Evolutionary conservation across 1,140 invertebrate genomes (phyloP), one percentile per base, ranked within the genome.

Genomic region (Medauroidea extradentata): DNA sequence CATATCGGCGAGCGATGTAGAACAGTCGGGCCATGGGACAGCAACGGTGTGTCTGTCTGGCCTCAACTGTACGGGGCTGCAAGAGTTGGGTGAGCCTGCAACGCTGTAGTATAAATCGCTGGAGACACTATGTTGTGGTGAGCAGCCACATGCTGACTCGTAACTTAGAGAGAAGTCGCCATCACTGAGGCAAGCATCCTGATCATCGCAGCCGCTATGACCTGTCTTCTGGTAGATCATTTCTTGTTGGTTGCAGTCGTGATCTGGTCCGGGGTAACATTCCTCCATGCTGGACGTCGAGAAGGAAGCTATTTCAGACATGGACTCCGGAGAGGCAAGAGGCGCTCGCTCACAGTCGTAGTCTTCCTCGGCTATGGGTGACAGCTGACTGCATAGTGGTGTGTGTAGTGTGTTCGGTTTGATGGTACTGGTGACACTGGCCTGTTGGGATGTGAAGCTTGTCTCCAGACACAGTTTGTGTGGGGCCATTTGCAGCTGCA

Each of bases 261-360:
- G 16, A 78, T 81, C 34, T 75, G 74, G 59, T 78, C 71, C 8
- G 81, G 82, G 57, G 78, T 79, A 27, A 83, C 84, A 63, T 83
- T 85, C 0, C 14, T 51, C 7, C 23, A 9, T 7, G 51, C 23
- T 29, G 18, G 9, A 4, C 3, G 27, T 8, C 7, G 23, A 27
- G 27, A 29, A 39, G n/a, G 16, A n/a, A 8, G 89, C 91, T 4
- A 88, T 81, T 71, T 93, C 89, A 0, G 89, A 92, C 2, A 93
- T 70, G 1, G 88, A 92, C 71, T 94, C 91, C 1, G 91, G 91
- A 24, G 89, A 90, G 1, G 91, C 91, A 19, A 94, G 69, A 0
- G 91, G 91, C 0, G 91, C 91, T 2, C 82, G 81, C 63, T 82
- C 80, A 79, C 84, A 86, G 64, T 86, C 84, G 53, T 84, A 82